Percentiles rank a stretch among this genome's conserved stretches.
Evolutionary conservation across 2,113 vertebrate genomes (phyloP).

Genomic region (Oncorhynchus tshawytscha): DNA sequence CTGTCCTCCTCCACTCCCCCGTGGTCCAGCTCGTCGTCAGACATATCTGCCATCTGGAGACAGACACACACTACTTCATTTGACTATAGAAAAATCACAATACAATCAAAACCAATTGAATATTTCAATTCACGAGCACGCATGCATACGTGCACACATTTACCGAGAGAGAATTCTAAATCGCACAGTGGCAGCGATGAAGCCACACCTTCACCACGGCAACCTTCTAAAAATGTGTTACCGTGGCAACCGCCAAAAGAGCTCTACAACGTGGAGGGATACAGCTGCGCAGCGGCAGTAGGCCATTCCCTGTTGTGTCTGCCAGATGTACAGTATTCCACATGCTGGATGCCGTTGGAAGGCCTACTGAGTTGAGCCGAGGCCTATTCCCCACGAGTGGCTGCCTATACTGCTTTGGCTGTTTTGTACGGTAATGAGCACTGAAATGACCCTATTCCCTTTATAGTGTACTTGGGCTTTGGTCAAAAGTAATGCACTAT

Average conservation of each 20-base stretch:
- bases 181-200: conserved; percentile 11
- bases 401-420: neutral
- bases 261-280: conserved; percentile 22
- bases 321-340: neutral
- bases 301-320: conserved; percentile 9
- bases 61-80: neutral
- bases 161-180: neutral
- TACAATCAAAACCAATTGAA: no score
- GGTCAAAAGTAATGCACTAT: no score
- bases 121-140: no score
- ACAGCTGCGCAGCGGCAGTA: no score
- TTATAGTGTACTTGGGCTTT: no score
- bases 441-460: no score
- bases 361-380: no score
- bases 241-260: conserved; percentile 50
- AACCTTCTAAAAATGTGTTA: conserved; percentile 46
- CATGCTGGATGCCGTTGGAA: no score
- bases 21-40: conserved; percentile 96
- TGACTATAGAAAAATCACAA: no score
- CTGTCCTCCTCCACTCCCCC: conserved; percentile 96
- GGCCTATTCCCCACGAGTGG: neutral
- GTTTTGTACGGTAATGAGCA: no score
- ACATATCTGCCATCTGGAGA: conserved; percentile 94
- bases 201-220: conserved; percentile 24
- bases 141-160: neutral